A percentile compares a stretch with the other conserved stretches of the same genome.
phyloP scores from a whole-genome alignment of 2,113 vertebrate genomes.

The Craseonycteris thonglongyai region DNA sequence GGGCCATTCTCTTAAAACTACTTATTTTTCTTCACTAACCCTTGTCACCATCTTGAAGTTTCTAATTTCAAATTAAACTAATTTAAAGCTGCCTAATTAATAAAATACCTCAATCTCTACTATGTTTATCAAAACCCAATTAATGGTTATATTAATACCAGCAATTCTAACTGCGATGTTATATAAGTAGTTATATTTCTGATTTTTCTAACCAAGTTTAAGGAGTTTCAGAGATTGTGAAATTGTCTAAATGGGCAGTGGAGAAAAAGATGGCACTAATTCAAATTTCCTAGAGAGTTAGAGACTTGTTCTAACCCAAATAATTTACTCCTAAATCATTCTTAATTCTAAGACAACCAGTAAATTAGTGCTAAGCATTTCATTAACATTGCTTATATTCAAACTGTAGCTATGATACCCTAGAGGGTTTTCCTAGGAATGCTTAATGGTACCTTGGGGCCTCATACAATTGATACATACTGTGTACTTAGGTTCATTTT shows the following conservation, averaged over 20 bases:
- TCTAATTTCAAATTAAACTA: not conserved
- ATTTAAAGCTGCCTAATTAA: not conserved
- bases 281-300: not conserved
- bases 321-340: not conserved
- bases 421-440: not conserved
- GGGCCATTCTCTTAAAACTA: not conserved
- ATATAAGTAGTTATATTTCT: not conserved
- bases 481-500: not conserved
- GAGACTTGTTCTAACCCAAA: not conserved
- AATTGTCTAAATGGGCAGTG: not conserved
- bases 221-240: not conserved
- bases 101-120: not conserved
- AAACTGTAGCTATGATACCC: not conserved
- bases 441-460: not conserved
- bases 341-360: not conserved
- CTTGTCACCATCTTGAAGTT: not conserved
- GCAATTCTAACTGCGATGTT: not conserved
- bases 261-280: not conserved
- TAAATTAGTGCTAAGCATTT: slow-evolving; percentile 12
- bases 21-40: not conserved
- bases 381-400: not conserved
- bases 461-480: not conserved
- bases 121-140: not conserved
- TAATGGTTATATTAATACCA: not conserved
- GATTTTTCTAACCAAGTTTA: not conserved